These are phyloP conservation scores for Uria lomvia DNA, from an alignment of 2,113 vertebrate genomes.

Conservation along the genomic window DNA sequence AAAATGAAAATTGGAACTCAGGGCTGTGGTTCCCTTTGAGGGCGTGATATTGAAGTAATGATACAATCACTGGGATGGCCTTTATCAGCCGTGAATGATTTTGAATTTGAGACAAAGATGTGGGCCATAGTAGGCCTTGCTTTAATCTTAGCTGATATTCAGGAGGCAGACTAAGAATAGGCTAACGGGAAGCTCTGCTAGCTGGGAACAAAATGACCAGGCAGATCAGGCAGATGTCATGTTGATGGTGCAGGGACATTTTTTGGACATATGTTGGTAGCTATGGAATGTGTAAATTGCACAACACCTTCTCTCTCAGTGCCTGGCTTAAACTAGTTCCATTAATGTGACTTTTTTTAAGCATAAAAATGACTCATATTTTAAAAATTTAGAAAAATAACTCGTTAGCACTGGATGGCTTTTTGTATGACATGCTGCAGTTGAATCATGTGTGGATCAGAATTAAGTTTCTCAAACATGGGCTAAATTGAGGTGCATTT, in stretches of 20 bases:
- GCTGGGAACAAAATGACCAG: neutral
- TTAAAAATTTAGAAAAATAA: constrained; percentile 22
- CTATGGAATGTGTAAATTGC: neutral
- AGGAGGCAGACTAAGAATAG: neutral
- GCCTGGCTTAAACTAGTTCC: constrained; percentile 7
- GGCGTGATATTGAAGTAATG: neutral
- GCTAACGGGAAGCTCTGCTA: neutral
- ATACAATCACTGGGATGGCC: neutral
- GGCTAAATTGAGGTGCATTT: neutral
- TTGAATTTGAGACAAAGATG: neutral
- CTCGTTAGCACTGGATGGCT: constrained; percentile 20
- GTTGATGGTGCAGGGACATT: neutral
- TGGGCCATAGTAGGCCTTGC: neutral
- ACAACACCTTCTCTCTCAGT: neutral
- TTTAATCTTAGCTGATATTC: neutral
- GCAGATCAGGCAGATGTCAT: neutral
- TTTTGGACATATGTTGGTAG: neutral
- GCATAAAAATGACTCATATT: constrained; percentile 24
- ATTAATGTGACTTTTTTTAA: neutral
- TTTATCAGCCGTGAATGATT: neutral
- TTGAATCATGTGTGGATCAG: neutral
- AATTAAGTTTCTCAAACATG: neutral
- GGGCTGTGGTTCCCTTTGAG: neutral
- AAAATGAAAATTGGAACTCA: neutral
- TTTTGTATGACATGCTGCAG: neutral